A percentile compares a stretch with the other conserved stretches of the same genome.
Evolutionary conservation across 1,140 invertebrate species (phyloP).

Genomic region (Lasaia peninsularis): DNA sequence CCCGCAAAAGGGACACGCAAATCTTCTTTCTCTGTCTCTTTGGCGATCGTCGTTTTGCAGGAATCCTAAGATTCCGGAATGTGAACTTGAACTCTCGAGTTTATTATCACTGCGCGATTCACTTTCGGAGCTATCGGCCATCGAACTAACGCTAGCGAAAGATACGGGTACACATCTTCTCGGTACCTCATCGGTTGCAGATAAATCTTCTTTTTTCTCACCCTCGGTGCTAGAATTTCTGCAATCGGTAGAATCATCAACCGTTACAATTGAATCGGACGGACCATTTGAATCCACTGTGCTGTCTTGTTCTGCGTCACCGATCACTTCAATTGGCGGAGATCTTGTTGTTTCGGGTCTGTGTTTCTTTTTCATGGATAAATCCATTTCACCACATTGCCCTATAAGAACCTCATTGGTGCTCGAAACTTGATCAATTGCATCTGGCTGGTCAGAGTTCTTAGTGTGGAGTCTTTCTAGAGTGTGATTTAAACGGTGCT

Average conservation of each 20-base stretch:
- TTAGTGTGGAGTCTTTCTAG: conserved; percentile 87
- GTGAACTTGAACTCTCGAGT: conserved; percentile 66
- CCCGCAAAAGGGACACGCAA: conserved; percentile 92
- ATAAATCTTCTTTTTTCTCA: conserved; percentile 53
- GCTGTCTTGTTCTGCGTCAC: conserved; percentile 82
- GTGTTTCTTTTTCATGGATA: conserved; percentile 66
- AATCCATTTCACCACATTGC: conserved; percentile 72
- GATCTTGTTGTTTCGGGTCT: conserved; percentile 41
- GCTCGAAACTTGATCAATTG: conserved; percentile 83
- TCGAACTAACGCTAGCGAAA: conserved; percentile 71
- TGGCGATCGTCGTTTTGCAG: conserved; percentile 82
- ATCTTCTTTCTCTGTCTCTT: conserved; percentile 82
- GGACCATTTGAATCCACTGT: conserved; percentile 81
- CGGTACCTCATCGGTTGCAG: conserved; percentile 32
- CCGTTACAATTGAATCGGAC: conserved; percentile 60
- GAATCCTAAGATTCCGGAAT: conserved; percentile 81
- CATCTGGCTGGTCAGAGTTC: conserved; percentile 70
- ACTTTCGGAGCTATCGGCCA: conserved; percentile 69
- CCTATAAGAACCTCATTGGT: conserved; percentile 82
- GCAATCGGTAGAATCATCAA: conserved; percentile 63
- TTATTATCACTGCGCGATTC: conserved; percentile 63
- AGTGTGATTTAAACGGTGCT: conserved; percentile 91
- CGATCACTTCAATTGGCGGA: conserved; percentile 53
- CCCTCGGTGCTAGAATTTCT: conserved; percentile 57
- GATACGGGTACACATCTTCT: conserved; percentile 62